Evolutionary conservation across 2,113 vertebrate genomes (phyloP), one percentile per base, ranked within the genome.

Genomic region (Serilophus lunatus): DNA sequence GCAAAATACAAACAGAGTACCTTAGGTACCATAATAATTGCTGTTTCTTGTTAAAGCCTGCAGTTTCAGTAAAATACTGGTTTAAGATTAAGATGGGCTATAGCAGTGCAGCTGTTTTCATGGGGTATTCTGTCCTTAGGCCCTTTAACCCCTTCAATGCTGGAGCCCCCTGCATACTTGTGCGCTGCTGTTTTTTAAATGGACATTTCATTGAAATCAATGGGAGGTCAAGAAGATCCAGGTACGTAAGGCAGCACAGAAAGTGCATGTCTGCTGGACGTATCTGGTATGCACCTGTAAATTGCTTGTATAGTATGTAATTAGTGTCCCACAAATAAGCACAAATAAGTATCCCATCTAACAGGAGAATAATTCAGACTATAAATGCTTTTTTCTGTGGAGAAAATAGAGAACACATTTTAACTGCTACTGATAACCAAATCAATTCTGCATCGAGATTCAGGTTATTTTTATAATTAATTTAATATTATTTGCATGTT

Each of bases 151-250:
- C 96, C 92, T 96, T 97, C 97, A 97, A 17, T 97, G 96, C 96
- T 95, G 96, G 97, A 97, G 95, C 93, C 94, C 96, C 96, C 93
- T 97, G 96, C 96, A 96, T 97, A 95, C 95, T 97, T 95, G 96
- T 96, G 93, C 95, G 90, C 82, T 97, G 96, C 97, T 97, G 96
- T 97, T 97, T 97, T 97, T 97, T 97, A 97, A 97, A 97, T 93
- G 97, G 97, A 97, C 96, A 97, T 93, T 96, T 96, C 94, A 97
- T 97, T 96, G 96, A 97, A 97, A 97, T 95, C 96, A 97, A 84
- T 97, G 96, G 96, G 94, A 97, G 86, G 90, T 97, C 95, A 35
- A 94, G 96, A 96, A 96, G 96, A 97, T 97, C 96, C 95, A 97
- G 96, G 97, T 97, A 97, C 85, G 96, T 97, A 96, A 93, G 96